These are phyloP conservation scores for Aplidium turbinatum DNA, from an alignment of 23 tunicate species.

Conservation along the genomic window DNA sequence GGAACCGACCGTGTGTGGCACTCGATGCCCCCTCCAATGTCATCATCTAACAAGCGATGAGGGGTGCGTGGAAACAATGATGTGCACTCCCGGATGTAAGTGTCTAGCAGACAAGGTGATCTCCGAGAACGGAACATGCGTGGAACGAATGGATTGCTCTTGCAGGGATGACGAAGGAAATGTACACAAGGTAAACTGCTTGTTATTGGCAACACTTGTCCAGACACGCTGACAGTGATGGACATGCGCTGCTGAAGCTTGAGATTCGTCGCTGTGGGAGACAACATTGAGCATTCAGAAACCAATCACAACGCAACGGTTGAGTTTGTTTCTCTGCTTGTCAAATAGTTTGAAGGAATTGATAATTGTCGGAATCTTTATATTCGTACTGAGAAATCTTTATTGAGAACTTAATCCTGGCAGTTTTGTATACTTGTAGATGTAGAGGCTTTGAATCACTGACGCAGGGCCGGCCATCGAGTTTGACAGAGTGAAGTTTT, in stretches of 20 bases:
- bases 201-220: too few species aligned
- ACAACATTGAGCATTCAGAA: too few species aligned
- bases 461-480: too few species aligned
- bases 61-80: slow-evolving; percentile 15
- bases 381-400: too few species aligned
- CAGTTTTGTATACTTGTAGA: too few species aligned
- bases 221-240: neutral
- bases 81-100: slow-evolving; percentile 67
- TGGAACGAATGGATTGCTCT: slow-evolving; percentile 79
- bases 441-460: too few species aligned
- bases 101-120: slow-evolving; percentile 79
- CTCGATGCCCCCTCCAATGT: slow-evolving; percentile 56
- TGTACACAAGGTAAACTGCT: slow-evolving; percentile 36
- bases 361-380: too few species aligned
- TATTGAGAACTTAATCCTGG: too few species aligned
- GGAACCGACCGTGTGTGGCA: slow-evolving; percentile 53
- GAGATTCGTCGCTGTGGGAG: neutral
- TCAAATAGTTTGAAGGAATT: neutral
- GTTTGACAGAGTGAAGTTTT: too few species aligned
- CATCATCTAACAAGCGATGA: slow-evolving; percentile 40
- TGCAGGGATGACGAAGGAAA: slow-evolving; percentile 65
- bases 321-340: too few species aligned
- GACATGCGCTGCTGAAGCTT: neutral
- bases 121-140: slow-evolving; percentile 68
- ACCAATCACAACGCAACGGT: too few species aligned